A percentile compares a stretch with the other conserved stretches of the same genome.
These are phyloP conservation scores for Hemibagrus guttatus DNA, from an alignment of 2,797 vertebrate species.

Conservation along the genomic window DNA sequence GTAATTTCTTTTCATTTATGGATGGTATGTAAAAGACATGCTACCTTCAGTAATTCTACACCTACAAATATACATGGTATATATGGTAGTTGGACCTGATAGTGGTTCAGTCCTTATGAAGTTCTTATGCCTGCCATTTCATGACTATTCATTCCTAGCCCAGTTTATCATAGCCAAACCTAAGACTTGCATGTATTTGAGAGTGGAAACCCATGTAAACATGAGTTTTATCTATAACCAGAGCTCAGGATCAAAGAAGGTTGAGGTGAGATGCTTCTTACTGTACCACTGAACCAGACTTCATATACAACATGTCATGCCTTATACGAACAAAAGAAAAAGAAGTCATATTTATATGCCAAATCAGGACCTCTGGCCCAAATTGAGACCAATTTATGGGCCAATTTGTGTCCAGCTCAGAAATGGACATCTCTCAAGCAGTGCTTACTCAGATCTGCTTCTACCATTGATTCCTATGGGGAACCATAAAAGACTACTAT, in stretches of 20 bases:
- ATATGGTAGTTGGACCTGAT: neutral
- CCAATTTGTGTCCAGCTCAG: neutral
- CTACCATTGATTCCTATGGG: slow-evolving; percentile 23
- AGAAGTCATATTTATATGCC: neutral
- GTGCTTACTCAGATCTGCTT: neutral
- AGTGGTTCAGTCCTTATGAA: neutral
- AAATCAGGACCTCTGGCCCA: slow-evolving; percentile 1
- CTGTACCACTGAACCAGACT: neutral
- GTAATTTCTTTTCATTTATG: neutral
- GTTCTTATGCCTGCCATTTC: neutral
- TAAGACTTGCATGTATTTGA: neutral
- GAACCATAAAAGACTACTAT: slow-evolving; percentile 17
- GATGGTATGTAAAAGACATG: neutral
- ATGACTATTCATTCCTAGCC: neutral
- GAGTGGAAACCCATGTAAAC: neutral
- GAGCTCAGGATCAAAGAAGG: neutral
- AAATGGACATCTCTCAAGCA: neutral
- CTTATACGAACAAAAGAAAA: neutral
- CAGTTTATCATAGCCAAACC: neutral
- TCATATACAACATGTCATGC: neutral
- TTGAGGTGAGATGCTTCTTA: neutral
- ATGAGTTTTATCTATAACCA: neutral
- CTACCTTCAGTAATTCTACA: neutral
- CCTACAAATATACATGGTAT: neutral
- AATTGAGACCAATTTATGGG: neutral